phyloP scores from a whole-genome alignment of 2,888 invertebrate genomes.

The Mythimna pallens region DNA sequence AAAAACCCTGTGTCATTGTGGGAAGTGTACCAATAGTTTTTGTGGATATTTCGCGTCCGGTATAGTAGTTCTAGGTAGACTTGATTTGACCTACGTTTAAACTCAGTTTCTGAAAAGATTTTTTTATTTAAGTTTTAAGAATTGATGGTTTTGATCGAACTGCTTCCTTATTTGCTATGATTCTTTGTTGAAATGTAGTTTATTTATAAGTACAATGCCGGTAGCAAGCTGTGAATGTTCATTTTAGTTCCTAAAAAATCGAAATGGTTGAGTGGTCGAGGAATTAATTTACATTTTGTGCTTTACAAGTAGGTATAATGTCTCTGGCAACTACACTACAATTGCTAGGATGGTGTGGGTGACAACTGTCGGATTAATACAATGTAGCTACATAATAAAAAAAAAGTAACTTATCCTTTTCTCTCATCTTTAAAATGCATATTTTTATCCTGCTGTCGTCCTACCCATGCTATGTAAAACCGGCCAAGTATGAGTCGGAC shows the following conservation, averaged over 20 bases:
- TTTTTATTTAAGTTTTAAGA: neutral
- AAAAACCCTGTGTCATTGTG: constrained; percentile 68
- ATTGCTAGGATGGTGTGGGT: too few relatives aligned
- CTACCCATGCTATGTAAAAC: too few relatives aligned
- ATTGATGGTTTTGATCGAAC: neutral
- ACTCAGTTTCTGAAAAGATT: constrained; percentile 23
- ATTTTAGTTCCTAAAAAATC: neutral
- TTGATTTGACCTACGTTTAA: constrained; percentile 34
- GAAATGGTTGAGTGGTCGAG: neutral
- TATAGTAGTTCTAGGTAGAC: constrained; percentile 28
- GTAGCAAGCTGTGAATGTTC: neutral
- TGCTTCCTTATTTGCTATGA: constrained; percentile 7
- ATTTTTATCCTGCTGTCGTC: too few relatives aligned
- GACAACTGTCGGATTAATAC: too few relatives aligned
- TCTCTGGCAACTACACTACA: too few relatives aligned
- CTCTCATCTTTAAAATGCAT: too few relatives aligned
- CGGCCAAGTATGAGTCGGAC: too few relatives aligned
- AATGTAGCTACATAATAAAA: too few relatives aligned
- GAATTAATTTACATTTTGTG: neutral
- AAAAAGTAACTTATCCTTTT: too few relatives aligned
- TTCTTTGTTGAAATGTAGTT: neutral
- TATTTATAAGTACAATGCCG: neutral
- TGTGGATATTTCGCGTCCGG: constrained; percentile 51
- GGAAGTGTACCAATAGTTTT: constrained; percentile 47
- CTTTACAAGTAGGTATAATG: too few relatives aligned